phyloP scores from a whole-genome alignment of 2,113 vertebrate genomes.

The Caloenas nicobarica region DNA sequence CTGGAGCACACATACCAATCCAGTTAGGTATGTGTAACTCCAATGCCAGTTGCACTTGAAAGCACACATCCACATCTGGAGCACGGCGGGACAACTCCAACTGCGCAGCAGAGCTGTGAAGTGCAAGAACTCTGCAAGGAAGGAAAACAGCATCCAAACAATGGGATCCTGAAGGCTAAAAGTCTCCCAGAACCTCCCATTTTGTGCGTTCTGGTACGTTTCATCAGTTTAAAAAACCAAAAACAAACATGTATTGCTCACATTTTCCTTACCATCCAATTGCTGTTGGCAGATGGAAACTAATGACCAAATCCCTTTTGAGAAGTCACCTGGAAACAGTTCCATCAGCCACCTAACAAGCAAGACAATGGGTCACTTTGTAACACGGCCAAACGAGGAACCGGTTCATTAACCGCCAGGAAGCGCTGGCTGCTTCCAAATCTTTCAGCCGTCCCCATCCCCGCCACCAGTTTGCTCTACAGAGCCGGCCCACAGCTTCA shows the following conservation, averaged over 20 bases:
- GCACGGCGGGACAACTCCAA: background rate
- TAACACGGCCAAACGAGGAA: accelerated
- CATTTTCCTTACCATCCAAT: background rate
- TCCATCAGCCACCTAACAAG: conserved; percentile 3
- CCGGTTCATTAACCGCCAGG: background rate
- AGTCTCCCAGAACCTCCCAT: background rate
- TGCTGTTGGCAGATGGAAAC: conserved; percentile 13
- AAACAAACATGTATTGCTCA: background rate
- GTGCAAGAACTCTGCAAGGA: background rate
- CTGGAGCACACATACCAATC: conserved; percentile 61
- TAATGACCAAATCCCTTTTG: background rate
- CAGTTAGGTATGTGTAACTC: conserved; percentile 57
- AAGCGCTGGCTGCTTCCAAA: background rate
- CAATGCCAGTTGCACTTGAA: conserved; percentile 43
- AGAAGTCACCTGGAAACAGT: conserved; percentile 34
- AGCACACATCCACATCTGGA: conserved; percentile 77
- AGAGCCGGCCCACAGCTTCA: background rate
- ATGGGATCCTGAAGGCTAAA: background rate
- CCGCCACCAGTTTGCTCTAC: background rate
- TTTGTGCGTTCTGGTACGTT: background rate
- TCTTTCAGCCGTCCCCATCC: background rate
- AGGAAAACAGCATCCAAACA: background rate
- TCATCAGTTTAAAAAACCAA: background rate
- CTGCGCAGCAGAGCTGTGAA: background rate
- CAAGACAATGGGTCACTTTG: background rate